Evolutionary conservation across 2,797 vertebrate species (phyloP).

Genomic region (Clarias platycephalus): DNA sequence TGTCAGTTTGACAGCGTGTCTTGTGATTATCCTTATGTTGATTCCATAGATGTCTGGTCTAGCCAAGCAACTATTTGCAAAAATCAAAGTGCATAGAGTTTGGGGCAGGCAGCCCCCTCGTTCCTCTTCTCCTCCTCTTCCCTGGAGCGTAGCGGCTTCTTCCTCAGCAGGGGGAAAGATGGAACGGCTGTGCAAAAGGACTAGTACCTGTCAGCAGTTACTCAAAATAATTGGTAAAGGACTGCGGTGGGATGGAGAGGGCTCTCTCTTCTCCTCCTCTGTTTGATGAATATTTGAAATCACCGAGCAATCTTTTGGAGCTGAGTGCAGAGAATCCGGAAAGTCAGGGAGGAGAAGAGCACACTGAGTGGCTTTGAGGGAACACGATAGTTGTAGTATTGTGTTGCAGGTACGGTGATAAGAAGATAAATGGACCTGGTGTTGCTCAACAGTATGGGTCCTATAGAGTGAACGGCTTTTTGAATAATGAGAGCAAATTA

Average conservation of each 20-base stretch:
- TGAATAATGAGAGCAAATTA: neutral
- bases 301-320: conserved; percentile 64
- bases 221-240: conserved; percentile 83
- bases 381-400: conserved; percentile 6
- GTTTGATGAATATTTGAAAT: conserved; percentile 76
- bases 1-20: conserved; percentile 49
- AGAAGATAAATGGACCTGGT: neutral
- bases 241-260: conserved; percentile 72
- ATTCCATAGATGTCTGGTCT: conserved; percentile 35
- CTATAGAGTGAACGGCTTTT: neutral
- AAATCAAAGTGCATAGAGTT: conserved; percentile 68
- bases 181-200: conserved; percentile 55
- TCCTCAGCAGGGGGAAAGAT: conserved; percentile 62
- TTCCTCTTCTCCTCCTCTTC: conserved; percentile 48
- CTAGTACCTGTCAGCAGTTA: conserved; percentile 81
- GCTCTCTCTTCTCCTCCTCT: conserved; percentile 60
- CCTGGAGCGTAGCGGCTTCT: conserved; percentile 62
- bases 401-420: neutral
- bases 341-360: conserved; percentile 45
- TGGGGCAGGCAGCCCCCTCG: conserved; percentile 53
- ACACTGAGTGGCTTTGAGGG: neutral
- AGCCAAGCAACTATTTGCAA: conserved; percentile 26
- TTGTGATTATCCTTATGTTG: conserved; percentile 58
- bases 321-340: conserved; percentile 54
- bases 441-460: neutral